Evolutionary conservation across 2,888 invertebrate genomes (phyloP), one percentile per base, ranked within the genome.

Genomic region (Atethmia centrago): DNA sequence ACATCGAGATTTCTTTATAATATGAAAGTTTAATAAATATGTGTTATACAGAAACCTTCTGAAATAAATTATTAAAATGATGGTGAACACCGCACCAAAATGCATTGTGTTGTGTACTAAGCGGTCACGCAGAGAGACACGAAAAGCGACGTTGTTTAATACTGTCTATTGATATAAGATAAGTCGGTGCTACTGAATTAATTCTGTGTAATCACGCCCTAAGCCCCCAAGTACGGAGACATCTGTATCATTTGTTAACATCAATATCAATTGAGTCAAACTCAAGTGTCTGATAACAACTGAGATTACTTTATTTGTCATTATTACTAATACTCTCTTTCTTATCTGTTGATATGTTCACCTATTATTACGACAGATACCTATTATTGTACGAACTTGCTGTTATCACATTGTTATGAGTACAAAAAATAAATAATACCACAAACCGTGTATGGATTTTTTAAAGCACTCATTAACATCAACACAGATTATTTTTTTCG

Each of bases 241-340:
- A 28, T 62, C 5, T 49, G 25, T 69, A 65, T 65, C 71, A 83
- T 84, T 82, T 67, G 69, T 81, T 53, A 81, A 53, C 42, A 81
- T 82, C 77, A 83, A 85, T 84, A 85, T 40, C 85, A 83, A 81
- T n/a, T 58, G 82, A 83, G 82, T 82, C 82, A 82, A 81, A 82
- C 74, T 69, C 63, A 19, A 82, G 66, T 73, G 69, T 3, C 55
- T 49, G 85, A 82, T 81, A 82, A 81, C 65, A 31, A 45, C 28
- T 67, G 25, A 59, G 67, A 65, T 65, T 68, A 53, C 36, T 65
- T 31, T 65, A 64, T 58, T 68, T 80, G 61, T 68, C 74, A 42
- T 79, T 36, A 83, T 74, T 66, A 80, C 47, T 65, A 67, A 83
- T 80, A 80, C 28, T 49, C 14, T 55, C 49, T 42, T 10, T 16